These are phyloP conservation scores for Heterotilapia buettikoferi DNA, from an alignment of 2,113 vertebrate genomes.

Conservation along the genomic window DNA sequence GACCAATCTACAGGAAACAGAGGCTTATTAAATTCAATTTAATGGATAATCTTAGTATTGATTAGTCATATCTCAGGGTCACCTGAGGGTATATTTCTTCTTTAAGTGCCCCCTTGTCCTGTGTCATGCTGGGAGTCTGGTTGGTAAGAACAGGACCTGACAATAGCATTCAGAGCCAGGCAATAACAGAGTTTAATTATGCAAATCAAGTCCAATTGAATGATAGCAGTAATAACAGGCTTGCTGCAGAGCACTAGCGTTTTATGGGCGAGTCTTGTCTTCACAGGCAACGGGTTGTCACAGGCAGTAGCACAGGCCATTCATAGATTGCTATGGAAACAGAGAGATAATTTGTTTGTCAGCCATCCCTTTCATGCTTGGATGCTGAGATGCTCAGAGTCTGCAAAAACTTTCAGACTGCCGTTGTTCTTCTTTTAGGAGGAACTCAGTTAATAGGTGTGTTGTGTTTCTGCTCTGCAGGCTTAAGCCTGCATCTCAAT, in stretches of 20 bases:
- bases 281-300: constrained; percentile 57
- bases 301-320: constrained; percentile 47
- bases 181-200: constrained; percentile 67
- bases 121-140: neutral
- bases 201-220: constrained; percentile 73
- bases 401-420: constrained; percentile 33
- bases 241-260: constrained; percentile 50
- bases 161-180: constrained; percentile 24
- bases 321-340: constrained; percentile 67
- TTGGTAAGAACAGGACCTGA: constrained; percentile 29
- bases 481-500: neutral
- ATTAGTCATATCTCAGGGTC: constrained; percentile 26
- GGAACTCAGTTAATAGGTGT: constrained; percentile 15
- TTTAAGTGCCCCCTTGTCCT: neutral
- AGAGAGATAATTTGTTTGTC: constrained; percentile 55
- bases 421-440: constrained; percentile 9
- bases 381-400: constrained; percentile 32
- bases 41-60: constrained; percentile 38
- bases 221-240: constrained; percentile 72
- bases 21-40: constrained; percentile 38
- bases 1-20: constrained; percentile 23
- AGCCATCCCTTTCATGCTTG: constrained; percentile 45
- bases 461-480: constrained; percentile 17
- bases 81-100: neutral
- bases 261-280: constrained; percentile 63